Percentiles rank a stretch among this genome's conserved stretches.
Evolutionary conservation across 2,888 invertebrate species (phyloP).

Genomic region (Caenorhabditis sinica): DNA sequence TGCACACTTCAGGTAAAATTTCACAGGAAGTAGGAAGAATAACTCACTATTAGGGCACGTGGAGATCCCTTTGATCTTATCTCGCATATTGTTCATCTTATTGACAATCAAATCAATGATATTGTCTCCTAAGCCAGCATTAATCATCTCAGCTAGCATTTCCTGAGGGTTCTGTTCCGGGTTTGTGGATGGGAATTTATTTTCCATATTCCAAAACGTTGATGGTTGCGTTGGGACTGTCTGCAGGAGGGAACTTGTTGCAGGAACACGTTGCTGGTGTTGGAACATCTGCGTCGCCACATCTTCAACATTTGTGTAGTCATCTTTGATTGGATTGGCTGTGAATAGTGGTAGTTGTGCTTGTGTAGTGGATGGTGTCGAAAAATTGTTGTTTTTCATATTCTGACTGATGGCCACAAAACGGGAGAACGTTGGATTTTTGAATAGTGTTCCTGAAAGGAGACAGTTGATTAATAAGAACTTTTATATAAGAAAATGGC

Average conservation of each 20-base stretch:
- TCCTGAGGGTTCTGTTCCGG: constrained; percentile 48
- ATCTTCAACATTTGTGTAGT: constrained; percentile 28
- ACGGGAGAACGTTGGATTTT: constrained; percentile 68
- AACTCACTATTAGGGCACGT: constrained; percentile 49
- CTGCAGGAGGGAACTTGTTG: constrained; percentile 32
- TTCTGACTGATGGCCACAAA: constrained; percentile 69
- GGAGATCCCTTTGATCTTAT: constrained; percentile 49
- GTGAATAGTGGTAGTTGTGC: constrained; percentile 24
- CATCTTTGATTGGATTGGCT: constrained; percentile 29
- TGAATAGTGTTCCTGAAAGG: constrained; percentile 64
- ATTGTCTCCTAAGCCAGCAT: constrained; percentile 46
- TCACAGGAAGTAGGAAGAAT: no score
- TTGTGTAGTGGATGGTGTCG: constrained; percentile 39
- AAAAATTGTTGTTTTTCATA: constrained; percentile 68
- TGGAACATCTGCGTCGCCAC: constrained; percentile 39
- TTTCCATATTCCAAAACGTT: constrained; percentile 35
- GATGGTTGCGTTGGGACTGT: constrained; percentile 32
- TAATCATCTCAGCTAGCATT: constrained; percentile 55
- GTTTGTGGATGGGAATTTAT: background rate
- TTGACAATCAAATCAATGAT: constrained; percentile 53
- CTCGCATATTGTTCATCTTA: constrained; percentile 57
- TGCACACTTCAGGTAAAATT: no score
- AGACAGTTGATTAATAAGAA: background rate
- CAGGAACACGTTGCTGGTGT: constrained; percentile 42
- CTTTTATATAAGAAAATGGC: background rate